Percentiles rank a stretch among this genome's conserved stretches.
These are phyloP conservation scores for Haemorhous mexicanus DNA, from an alignment of 2,113 vertebrate genomes.

Conservation along the genomic window DNA sequence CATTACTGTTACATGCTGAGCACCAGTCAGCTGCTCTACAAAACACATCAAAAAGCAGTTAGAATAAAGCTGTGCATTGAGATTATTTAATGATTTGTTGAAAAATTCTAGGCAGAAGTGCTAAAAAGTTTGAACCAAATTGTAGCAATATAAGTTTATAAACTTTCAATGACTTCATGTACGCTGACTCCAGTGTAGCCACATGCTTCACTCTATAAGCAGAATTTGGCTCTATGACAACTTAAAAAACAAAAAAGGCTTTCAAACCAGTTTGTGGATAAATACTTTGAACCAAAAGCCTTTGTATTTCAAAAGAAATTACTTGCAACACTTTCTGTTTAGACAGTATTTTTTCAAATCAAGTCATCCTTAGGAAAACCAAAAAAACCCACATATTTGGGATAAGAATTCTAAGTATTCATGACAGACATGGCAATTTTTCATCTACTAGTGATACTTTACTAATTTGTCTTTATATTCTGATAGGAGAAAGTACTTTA, in stretches of 20 bases:
- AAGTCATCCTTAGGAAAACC: background rate
- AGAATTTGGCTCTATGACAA: background rate
- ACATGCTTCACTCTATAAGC: background rate
- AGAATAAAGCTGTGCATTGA: background rate
- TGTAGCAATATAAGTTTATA: background rate
- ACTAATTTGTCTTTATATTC: background rate
- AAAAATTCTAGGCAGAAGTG: background rate
- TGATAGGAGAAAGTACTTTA: background rate
- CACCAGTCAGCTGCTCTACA: background rate
- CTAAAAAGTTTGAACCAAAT: background rate
- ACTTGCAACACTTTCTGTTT: background rate
- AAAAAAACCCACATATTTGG: background rate
- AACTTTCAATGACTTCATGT: background rate
- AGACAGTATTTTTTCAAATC: background rate
- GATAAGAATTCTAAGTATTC: background rate
- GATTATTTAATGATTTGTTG: background rate
- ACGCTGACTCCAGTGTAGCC: background rate
- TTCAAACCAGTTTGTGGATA: background rate
- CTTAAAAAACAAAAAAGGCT: background rate
- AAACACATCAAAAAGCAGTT: background rate
- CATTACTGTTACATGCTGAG: background rate
- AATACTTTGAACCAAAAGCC: constrained; percentile 7
- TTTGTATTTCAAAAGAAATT: background rate
- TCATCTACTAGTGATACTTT: background rate
- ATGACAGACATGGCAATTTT: background rate